Evolutionary conservation across 2,797 vertebrate species (phyloP).

Genomic region (Phylloscopus collybita): DNA sequence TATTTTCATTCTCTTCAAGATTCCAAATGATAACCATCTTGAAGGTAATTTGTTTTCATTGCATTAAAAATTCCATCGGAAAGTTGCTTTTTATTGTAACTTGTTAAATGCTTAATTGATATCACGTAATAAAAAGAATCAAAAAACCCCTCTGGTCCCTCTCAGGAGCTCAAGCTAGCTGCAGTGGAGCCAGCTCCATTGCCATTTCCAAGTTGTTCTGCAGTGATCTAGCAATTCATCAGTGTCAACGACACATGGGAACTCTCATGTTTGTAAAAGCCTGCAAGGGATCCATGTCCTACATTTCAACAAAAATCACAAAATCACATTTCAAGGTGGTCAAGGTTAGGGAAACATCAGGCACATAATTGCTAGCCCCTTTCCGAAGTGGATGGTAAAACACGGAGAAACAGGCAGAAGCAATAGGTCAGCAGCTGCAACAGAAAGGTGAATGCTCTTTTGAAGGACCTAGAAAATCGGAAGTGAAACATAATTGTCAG

Average conservation of each 20-base stretch:
- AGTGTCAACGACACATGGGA: conserved; percentile 48
- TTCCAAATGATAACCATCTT: conserved; percentile 58
- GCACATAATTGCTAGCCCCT: conserved; percentile 26
- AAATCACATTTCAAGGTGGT: conserved; percentile 64
- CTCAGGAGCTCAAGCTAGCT: conserved; percentile 49
- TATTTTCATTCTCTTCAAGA: conserved; percentile 48
- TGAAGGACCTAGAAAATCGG: neutral
- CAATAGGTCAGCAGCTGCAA: neutral
- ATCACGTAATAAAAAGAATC: conserved; percentile 57
- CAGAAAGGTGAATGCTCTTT: neutral
- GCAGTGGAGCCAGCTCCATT: neutral
- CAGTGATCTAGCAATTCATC: conserved; percentile 62
- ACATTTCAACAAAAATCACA: conserved; percentile 59
- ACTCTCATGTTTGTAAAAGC: conserved; percentile 49
- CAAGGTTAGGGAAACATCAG: conserved; percentile 56
- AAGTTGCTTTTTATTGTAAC: conserved; percentile 66
- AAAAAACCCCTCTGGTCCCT: conserved; percentile 53
- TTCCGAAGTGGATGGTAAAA: conserved; percentile 38
- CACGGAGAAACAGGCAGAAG: neutral
- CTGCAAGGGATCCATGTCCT: conserved; percentile 56
- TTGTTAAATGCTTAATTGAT: conserved; percentile 69
- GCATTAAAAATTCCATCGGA: conserved; percentile 60
- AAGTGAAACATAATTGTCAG: neutral
- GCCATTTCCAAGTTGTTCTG: conserved; percentile 57
- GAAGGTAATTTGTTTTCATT: conserved; percentile 65